Conservation (phyloP, 64 coral and sea anemone species). For the Astreopora myriophthalma region DNA sequence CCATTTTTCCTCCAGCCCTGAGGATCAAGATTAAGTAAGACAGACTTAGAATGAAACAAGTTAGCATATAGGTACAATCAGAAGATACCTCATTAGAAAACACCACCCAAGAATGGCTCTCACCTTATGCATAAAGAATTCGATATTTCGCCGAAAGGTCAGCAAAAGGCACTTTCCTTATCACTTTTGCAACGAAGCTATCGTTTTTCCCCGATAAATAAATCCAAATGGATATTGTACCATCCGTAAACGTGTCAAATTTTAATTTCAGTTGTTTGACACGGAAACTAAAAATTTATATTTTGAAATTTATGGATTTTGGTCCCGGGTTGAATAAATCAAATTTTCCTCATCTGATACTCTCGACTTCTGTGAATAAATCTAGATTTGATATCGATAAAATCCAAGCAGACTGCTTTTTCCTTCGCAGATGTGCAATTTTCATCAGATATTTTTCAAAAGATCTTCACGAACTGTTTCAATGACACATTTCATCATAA, state of each 20-base stretch:
- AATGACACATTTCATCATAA: background rate
- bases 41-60: background rate
- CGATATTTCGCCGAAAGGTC: background rate
- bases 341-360: background rate
- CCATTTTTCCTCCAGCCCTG: slow-evolving; percentile 25
- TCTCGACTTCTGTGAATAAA: too few relatives aligned
- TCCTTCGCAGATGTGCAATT: background rate
- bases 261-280: background rate
- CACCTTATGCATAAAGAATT: background rate
- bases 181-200: background rate
- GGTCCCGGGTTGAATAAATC: background rate
- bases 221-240: background rate
- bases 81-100: background rate
- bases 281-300: background rate
- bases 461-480: background rate
- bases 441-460: background rate
- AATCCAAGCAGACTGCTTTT: background rate
- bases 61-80: background rate
- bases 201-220: background rate
- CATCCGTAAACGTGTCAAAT: background rate
- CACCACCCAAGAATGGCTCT: background rate
- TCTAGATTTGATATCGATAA: background rate
- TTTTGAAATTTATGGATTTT: too few relatives aligned
- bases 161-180: background rate
- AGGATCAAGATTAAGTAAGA: background rate